Conservation (phyloP, 2,797 vertebrate species). For the Xiphophorus birchmanni region DNA sequence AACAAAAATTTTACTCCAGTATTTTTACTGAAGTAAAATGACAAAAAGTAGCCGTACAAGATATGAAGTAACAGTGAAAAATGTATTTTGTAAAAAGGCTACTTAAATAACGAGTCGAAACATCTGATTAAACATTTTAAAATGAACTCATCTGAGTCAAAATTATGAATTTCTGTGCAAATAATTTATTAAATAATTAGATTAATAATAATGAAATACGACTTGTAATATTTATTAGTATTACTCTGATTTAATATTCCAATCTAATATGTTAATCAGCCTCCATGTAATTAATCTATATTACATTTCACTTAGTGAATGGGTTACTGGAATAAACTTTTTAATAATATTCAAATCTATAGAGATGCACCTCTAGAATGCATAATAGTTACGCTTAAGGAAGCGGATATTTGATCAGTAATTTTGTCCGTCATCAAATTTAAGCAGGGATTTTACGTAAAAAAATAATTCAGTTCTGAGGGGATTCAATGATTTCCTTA, state of each 20-base stretch:
- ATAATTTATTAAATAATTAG: not conserved
- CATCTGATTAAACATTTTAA: not conserved
- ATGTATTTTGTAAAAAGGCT: not conserved
- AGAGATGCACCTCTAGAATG: not conserved
- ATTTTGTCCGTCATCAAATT: not conserved
- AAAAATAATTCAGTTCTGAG: not conserved
- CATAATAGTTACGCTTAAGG: not conserved
- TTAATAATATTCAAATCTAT: not conserved
- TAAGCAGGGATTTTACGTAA: not conserved
- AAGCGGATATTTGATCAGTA: not conserved
- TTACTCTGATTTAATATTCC: not conserved
- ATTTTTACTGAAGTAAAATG: not conserved
- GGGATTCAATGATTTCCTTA: not conserved
- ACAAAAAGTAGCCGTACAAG: not conserved
- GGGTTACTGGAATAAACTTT: not conserved
- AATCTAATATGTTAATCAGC: not conserved
- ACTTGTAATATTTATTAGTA: not conserved
- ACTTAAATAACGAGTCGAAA: not conserved
- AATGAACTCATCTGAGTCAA: no score
- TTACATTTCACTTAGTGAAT: not conserved
- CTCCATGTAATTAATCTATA: not conserved
- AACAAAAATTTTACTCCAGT: not conserved
- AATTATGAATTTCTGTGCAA: not conserved
- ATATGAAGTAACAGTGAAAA: not conserved
- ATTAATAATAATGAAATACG: no score